These are phyloP conservation scores for Octodon degus DNA, from an alignment of 2,113 vertebrate species.

Conservation along the genomic window DNA sequence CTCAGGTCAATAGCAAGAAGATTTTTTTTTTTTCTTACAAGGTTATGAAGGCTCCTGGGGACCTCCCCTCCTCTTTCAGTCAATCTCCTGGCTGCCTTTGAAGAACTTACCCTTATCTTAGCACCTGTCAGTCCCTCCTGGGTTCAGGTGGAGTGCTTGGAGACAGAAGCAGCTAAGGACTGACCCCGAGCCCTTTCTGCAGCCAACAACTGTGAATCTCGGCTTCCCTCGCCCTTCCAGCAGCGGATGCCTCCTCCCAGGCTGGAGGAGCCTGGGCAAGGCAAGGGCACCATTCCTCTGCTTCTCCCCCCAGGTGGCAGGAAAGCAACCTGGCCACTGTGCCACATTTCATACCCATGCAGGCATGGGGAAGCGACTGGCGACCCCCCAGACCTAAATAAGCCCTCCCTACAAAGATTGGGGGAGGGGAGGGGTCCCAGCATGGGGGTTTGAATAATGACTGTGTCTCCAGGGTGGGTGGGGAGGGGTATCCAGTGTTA, in stretches of 20 bases:
- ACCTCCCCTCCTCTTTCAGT: not conserved
- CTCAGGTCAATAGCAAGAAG: not conserved
- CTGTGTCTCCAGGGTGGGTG: conserved; percentile 15
- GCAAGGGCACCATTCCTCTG: conserved; percentile 29
- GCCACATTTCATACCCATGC: conserved; percentile 63
- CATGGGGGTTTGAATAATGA: not conserved
- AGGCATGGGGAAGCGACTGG: conserved; percentile 13
- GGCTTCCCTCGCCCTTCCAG: not conserved
- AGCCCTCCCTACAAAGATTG: not conserved
- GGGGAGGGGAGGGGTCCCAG: not conserved
- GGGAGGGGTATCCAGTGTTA: conserved; percentile 65
- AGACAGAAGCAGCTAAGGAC: conserved; percentile 49
- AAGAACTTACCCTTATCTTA: not conserved
- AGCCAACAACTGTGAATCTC: conserved; percentile 78
- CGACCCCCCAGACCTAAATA: not conserved
- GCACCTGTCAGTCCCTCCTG: not conserved
- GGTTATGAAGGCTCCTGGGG: conserved; percentile 9
- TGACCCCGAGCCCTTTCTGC: conserved; percentile 69
- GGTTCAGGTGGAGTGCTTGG: conserved; percentile 36
- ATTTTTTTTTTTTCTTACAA: not conserved
- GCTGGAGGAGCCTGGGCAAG: conserved; percentile 15
- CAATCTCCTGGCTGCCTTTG: conserved; percentile 3
- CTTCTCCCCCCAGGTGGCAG: not conserved
- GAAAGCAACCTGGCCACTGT: not conserved
- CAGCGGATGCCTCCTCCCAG: conserved; percentile 2